Evolutionary conservation across 2,888 invertebrate genomes (phyloP).

Genomic region (Acanthosoma haemorrhoidale): DNA sequence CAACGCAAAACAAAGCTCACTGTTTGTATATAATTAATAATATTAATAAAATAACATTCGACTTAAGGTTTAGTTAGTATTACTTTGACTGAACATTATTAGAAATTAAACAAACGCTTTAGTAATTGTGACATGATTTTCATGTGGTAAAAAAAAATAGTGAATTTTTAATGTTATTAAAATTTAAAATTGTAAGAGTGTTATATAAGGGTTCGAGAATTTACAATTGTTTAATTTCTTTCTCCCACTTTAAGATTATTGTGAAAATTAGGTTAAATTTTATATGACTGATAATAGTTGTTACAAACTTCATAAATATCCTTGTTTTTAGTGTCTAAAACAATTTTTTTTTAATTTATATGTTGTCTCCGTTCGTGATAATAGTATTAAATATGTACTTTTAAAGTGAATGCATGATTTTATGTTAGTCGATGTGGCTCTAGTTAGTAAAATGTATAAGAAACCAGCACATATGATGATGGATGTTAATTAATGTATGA

Average conservation of each 20-base stretch:
- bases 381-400: not conserved
- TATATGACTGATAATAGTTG: not conserved
- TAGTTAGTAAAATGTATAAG: not conserved
- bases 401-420: conserved; percentile 3
- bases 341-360: not conserved
- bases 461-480: not conserved
- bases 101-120: conserved; percentile 12
- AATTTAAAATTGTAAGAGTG: not conserved
- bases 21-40: conserved; percentile 13
- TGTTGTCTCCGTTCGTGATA: not conserved
- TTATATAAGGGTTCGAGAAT: not conserved
- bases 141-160: not conserved
- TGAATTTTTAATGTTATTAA: not conserved
- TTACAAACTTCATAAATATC: not conserved
- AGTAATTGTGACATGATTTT: not conserved
- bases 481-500: not conserved
- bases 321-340: not conserved
- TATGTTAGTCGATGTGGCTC: conserved; percentile 9
- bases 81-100: conserved; percentile 17
- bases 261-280: not conserved
- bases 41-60: conserved; percentile 23
- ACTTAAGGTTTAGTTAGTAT: conserved; percentile 27
- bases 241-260: not conserved
- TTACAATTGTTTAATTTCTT: not conserved
- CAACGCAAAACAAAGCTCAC: conserved; percentile 9